These are phyloP conservation scores for Gonatopus flavifemur DNA, from an alignment of 1,140 invertebrate genomes.

Conservation along the genomic window DNA sequence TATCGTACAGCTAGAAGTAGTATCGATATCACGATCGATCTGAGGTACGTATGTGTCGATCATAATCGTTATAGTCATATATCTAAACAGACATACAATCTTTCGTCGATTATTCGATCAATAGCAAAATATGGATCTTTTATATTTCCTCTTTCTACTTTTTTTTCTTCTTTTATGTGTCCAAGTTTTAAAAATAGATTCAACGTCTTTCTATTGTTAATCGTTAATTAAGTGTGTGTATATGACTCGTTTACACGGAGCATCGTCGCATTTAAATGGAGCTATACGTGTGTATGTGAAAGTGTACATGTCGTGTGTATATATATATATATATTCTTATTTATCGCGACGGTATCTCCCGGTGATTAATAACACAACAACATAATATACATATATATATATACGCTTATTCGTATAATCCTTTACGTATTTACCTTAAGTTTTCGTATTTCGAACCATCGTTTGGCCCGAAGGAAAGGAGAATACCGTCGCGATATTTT, in stretches of 20 bases:
- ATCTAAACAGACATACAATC: slow-evolving; percentile 46
- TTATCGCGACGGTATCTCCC: slow-evolving; percentile 17
- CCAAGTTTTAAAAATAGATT: slow-evolving; percentile 55
- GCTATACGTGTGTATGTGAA: no score
- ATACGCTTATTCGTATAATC: slow-evolving; percentile 7
- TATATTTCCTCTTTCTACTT: slow-evolving; percentile 19
- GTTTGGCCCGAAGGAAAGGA: slow-evolving; percentile 11
- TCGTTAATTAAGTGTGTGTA: slow-evolving; percentile 41
- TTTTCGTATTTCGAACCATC: no score
- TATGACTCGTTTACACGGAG: slow-evolving; percentile 35
- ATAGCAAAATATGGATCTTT: slow-evolving; percentile 55
- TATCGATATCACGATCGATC: slow-evolving; percentile 54
- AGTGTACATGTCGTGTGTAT: no score
- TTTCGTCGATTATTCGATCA: slow-evolving; percentile 37
- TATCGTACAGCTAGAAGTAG: slow-evolving; percentile 50
- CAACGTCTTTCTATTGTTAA: slow-evolving; percentile 52
- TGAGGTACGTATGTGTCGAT: slow-evolving; percentile 55
- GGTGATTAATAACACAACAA: not conserved
- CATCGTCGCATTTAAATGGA: slow-evolving; percentile 21
- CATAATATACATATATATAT: slow-evolving; percentile 19
- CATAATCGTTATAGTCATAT: slow-evolving; percentile 48
- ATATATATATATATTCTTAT: no score
- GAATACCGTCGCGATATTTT: slow-evolving; percentile 23
- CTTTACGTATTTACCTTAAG: slow-evolving; percentile 7
- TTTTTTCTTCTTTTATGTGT: slow-evolving; percentile 36